Conservation (phyloP, 2,113 vertebrate genomes). For the Vimba vimba region DNA sequence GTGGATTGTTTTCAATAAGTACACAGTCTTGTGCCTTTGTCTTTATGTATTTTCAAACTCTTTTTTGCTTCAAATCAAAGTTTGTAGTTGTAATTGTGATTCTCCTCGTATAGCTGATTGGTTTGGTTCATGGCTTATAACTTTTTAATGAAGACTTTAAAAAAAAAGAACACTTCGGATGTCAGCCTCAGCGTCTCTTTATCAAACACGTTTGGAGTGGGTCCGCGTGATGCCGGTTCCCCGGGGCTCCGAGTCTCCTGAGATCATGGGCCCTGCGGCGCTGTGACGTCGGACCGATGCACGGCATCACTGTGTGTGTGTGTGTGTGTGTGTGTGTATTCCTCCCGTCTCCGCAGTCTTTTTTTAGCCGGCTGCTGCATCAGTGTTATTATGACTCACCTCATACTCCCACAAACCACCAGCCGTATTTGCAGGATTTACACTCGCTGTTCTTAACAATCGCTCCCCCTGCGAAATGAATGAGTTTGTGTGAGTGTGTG, state of each 20-base stretch:
- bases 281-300: not conserved
- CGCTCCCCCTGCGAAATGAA: not conserved
- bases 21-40: not conserved
- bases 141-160: too few species aligned
- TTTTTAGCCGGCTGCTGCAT: slow-evolving; percentile 43
- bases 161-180: not conserved
- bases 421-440: slow-evolving; percentile 21
- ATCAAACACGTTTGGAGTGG: not conserved
- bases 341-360: slow-evolving; percentile 19
- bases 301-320: not conserved
- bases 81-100: too few species aligned
- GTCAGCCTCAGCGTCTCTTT: not conserved
- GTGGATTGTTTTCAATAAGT: not conserved
- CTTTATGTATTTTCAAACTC: not conserved
- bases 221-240: not conserved
- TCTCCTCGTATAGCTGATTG: too few species aligned
- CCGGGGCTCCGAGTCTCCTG: not conserved
- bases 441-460: not conserved
- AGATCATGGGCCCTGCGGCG: not conserved
- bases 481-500: slow-evolving; percentile 23
- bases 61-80: too few species aligned
- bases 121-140: too few species aligned
- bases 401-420: slow-evolving; percentile 34
- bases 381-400: slow-evolving; percentile 47
- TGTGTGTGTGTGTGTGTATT: not conserved